These are phyloP conservation scores for Pocillopora damicornis DNA, from an alignment of 64 coral and sea anemone genomes.

Conservation along the genomic window DNA sequence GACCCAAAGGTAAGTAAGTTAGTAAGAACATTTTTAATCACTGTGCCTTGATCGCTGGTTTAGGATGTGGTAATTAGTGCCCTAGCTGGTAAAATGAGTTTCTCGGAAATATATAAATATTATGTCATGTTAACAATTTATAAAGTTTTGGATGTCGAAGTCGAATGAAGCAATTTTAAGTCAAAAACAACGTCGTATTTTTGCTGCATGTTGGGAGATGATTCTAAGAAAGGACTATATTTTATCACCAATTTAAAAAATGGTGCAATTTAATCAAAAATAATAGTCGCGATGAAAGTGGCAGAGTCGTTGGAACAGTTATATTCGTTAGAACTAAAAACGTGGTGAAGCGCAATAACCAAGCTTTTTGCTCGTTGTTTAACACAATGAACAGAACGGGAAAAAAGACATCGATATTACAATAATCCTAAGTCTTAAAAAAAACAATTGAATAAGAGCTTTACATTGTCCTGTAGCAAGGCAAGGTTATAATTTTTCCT, in stretches of 20 bases:
- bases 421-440: neutral
- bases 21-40: constrained; percentile 2
- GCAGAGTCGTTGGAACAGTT: neutral
- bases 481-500: constrained; percentile 39
- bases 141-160: neutral
- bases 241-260: constrained; percentile 10
- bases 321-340: neutral
- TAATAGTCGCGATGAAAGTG: neutral
- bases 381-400: neutral
- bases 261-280: neutral
- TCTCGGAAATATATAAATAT: constrained; percentile 33
- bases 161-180: neutral
- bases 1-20: neutral
- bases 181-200: neutral
- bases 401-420: constrained; percentile 24
- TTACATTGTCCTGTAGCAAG: constrained; percentile 23
- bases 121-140: constrained; percentile 26
- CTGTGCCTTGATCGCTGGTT: neutral
- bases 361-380: constrained; percentile 1
- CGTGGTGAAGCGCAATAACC: neutral
- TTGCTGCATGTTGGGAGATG: neutral
- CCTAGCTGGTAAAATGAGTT: constrained; percentile 10
- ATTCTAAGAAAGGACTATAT: neutral
- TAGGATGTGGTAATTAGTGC: constrained; percentile 2
- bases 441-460: constrained; percentile 32